phyloP scores from a whole-genome alignment of 2,888 invertebrate species.

The Hydrotaea diabolus region DNA sequence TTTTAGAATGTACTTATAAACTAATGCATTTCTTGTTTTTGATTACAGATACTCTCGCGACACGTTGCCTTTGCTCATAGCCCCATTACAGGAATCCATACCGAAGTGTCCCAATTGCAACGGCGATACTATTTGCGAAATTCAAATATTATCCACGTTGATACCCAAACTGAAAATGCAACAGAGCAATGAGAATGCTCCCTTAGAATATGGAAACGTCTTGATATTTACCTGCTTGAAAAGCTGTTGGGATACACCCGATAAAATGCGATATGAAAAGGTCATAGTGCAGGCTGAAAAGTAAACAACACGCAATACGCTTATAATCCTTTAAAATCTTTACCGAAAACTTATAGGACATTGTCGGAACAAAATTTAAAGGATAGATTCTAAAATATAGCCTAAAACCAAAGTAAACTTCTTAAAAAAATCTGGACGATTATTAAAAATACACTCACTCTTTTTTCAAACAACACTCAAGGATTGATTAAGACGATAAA shows the following conservation, averaged over 20 bases:
- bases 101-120: constrained; percentile 86
- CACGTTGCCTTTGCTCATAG: constrained; percentile 86
- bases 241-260: constrained; percentile 91
- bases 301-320: constrained; percentile 62
- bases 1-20: not conserved
- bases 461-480: constrained; percentile 52
- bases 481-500: constrained; percentile 50
- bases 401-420: constrained; percentile 28
- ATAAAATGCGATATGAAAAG: constrained; percentile 86
- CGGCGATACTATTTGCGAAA: constrained; percentile 87
- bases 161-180: constrained; percentile 86
- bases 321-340: constrained; percentile 27
- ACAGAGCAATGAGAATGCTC: constrained; percentile 82
- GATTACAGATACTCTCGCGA: constrained; percentile 87
- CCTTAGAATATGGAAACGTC: constrained; percentile 92
- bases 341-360: constrained; percentile 24
- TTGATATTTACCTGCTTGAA: constrained; percentile 90
- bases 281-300: constrained; percentile 89
- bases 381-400: not conserved
- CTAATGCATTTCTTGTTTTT: not conserved
- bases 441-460: constrained; percentile 37
- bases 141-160: constrained; percentile 91
- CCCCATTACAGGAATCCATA: constrained; percentile 83
- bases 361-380: not conserved
- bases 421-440: constrained; percentile 30